Conservation (phyloP, 2,888 invertebrate genomes). For the Campoplex nolae region DNA sequence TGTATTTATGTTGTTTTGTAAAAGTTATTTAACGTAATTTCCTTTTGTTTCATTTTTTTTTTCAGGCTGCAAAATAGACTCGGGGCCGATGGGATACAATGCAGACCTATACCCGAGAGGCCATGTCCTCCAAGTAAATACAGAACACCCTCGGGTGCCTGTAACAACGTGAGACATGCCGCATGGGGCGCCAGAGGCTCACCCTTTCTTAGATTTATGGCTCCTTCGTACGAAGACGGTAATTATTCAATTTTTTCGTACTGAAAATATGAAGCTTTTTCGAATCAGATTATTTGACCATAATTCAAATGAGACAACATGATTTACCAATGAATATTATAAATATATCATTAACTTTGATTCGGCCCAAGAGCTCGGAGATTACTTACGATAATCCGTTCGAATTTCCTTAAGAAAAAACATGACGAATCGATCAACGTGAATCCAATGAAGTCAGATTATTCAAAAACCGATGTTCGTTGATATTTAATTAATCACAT, state of each 20-base stretch:
- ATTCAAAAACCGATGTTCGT: background rate
- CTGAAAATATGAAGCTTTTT: background rate
- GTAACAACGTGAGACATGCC: conserved; percentile 95
- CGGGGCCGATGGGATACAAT: conserved; percentile 72
- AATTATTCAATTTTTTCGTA: conserved; percentile 78
- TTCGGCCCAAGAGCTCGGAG: background rate
- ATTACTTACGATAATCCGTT: background rate
- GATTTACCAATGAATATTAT: background rate
- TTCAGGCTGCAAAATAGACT: conserved; percentile 75
- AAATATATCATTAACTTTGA: background rate
- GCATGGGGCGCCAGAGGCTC: conserved; percentile 94
- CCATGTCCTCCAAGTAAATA: conserved; percentile 94
- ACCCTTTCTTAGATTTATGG: conserved; percentile 90
- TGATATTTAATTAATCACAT: background rate
- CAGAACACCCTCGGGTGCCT: conserved; percentile 92
- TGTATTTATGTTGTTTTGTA: background rate
- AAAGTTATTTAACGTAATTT: background rate
- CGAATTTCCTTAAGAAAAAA: too few species aligned
- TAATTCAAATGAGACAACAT: background rate
- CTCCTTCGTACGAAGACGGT: conserved; percentile 91
- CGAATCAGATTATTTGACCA: background rate
- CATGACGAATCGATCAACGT: background rate
- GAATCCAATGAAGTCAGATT: background rate
- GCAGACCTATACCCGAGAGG: conserved; percentile 84
- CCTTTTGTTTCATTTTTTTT: conserved; percentile 11